Conservation (phyloP, 2,113 vertebrate species). For the Datnioides undecimradiatus region DNA sequence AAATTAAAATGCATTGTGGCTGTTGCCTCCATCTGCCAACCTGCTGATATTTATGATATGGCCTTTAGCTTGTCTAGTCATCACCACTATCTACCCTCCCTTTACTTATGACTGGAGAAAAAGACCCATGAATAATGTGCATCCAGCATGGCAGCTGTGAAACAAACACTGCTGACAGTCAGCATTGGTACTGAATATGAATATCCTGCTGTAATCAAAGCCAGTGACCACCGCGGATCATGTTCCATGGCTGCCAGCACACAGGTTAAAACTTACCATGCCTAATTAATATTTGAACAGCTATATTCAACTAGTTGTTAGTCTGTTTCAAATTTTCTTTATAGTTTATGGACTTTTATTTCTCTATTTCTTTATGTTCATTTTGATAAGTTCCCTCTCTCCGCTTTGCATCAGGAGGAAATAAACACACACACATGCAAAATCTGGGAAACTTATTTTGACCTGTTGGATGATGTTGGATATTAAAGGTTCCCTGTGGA, state of each 20-base stretch:
- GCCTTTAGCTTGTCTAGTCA: constrained; percentile 35
- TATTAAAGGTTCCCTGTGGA: too few species aligned
- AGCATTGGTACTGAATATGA: constrained; percentile 20
- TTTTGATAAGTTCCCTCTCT: too few species aligned
- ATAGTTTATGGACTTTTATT: too few species aligned
- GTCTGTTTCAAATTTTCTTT: too few species aligned
- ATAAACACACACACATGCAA: too few species aligned
- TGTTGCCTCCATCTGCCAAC: constrained; percentile 50
- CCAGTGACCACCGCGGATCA: background rate
- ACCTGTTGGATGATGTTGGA: too few species aligned
- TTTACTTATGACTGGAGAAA: constrained; percentile 24
- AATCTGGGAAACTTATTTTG: too few species aligned
- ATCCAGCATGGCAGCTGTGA: constrained; percentile 2
- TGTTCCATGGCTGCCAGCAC: background rate
- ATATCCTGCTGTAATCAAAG: constrained; percentile 14
- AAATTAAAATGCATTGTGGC: constrained; percentile 48
- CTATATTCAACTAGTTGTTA: background rate
- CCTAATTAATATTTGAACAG: background rate
- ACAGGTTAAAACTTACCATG: background rate
- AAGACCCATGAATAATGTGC: constrained; percentile 13
- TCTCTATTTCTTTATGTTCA: too few species aligned
- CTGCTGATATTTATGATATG: constrained; percentile 55
- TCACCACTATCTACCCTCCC: background rate
- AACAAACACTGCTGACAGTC: constrained; percentile 5
- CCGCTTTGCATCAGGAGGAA: too few species aligned